Conservation (phyloP, 2,888 invertebrate genomes). For the Pharmacophagus antenor region DNA sequence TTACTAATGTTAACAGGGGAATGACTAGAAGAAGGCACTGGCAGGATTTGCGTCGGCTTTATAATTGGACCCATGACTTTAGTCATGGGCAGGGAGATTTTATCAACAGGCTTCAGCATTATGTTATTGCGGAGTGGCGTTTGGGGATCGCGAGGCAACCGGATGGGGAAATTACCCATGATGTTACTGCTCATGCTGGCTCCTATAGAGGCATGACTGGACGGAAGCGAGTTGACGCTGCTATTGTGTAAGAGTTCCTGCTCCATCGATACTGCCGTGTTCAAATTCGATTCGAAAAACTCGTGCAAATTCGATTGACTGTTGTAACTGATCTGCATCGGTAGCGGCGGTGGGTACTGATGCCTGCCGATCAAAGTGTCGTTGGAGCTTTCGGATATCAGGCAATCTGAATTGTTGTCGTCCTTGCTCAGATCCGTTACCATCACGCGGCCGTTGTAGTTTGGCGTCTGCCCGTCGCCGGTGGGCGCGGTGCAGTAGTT, state of each 20-base stretch:
- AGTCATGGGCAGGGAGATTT: constrained; percentile 58
- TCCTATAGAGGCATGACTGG: constrained; percentile 55
- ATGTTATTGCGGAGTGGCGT: constrained; percentile 62
- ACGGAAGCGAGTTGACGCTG: constrained; percentile 54
- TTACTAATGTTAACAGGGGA: constrained; percentile 59
- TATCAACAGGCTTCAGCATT: constrained; percentile 64
- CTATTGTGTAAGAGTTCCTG: constrained; percentile 57
- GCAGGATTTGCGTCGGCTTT: constrained; percentile 68
- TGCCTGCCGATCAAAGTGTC: constrained; percentile 60
- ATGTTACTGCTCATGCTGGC: constrained; percentile 60
- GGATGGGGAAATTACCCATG: constrained; percentile 70
- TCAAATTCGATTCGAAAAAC: no score
- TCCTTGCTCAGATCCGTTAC: constrained; percentile 67
- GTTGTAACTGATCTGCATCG: constrained; percentile 55
- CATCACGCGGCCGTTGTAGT: constrained; percentile 44
- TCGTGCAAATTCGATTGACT: constrained; percentile 58
- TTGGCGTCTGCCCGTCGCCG: constrained; percentile 46
- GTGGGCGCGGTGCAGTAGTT: constrained; percentile 52
- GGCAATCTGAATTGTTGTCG: constrained; percentile 65
- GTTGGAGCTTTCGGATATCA: constrained; percentile 64
- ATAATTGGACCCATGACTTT: constrained; percentile 71
- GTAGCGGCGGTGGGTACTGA: constrained; percentile 54
- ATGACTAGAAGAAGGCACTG: constrained; percentile 66
- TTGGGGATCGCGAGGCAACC: constrained; percentile 58
- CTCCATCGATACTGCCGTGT: constrained; percentile 57